phyloP scores from a whole-genome alignment of 2,113 vertebrate species.

The Thomomys bottae region DNA sequence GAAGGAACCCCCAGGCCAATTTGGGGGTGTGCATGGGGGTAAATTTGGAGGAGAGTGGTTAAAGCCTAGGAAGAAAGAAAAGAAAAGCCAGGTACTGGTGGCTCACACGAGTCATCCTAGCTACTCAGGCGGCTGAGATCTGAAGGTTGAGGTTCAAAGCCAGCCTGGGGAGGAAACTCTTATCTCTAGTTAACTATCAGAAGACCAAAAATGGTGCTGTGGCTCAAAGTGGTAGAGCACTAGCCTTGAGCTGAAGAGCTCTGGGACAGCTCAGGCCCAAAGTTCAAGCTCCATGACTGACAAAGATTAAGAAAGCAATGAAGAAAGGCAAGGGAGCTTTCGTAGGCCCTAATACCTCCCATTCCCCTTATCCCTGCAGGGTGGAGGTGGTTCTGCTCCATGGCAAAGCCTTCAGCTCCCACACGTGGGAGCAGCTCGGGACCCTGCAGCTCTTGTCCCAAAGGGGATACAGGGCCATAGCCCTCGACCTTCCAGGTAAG shows the following conservation, averaged over 20 bases:
- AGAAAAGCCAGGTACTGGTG: background rate
- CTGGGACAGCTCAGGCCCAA: too few relatives aligned
- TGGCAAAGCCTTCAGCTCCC: constrained; percentile 94
- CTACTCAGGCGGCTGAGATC: too few relatives aligned
- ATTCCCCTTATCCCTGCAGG: constrained; percentile 78
- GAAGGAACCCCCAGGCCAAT: background rate
- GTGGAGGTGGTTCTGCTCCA: constrained; percentile 93
- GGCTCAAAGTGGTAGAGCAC: too few relatives aligned
- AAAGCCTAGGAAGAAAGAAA: background rate
- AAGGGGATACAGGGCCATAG: constrained; percentile 91
- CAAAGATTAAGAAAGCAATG: too few relatives aligned
- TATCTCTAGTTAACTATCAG: too few relatives aligned
- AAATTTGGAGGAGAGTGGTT: constrained; percentile 5
- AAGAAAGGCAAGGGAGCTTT: too few relatives aligned
- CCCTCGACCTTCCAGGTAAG: constrained; percentile 96
- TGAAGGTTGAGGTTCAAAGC: too few relatives aligned
- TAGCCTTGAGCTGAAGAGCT: too few relatives aligned
- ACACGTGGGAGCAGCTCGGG: constrained; percentile 94
- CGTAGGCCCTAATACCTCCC: background rate
- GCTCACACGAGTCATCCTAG: too few relatives aligned
- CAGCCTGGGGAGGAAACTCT: too few relatives aligned
- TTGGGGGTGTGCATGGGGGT: background rate
- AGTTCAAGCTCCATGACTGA: too few relatives aligned
- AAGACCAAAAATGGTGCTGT: too few relatives aligned
- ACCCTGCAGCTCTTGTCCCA: constrained; percentile 91